These are phyloP conservation scores for Taxidea taxus DNA, from an alignment of 2,113 vertebrate genomes.

Conservation along the genomic window DNA sequence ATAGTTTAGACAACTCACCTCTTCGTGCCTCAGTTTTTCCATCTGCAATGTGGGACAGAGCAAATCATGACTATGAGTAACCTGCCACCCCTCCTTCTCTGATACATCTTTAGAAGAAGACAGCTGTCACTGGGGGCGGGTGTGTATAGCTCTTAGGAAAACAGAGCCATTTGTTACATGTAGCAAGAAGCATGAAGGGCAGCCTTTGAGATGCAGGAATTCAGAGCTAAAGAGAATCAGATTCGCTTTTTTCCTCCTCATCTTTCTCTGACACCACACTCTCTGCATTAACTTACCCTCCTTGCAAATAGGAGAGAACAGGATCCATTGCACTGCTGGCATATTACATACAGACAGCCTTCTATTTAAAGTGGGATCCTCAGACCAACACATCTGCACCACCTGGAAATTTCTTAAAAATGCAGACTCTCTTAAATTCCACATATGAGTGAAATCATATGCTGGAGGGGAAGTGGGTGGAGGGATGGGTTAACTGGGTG, in stretches of 20 bases:
- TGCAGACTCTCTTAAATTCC: background rate
- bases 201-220: background rate
- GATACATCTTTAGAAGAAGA: conserved; percentile 57
- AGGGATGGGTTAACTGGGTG: background rate
- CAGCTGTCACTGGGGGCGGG: conserved; percentile 50
- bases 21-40: conserved; percentile 38
- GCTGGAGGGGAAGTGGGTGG: background rate
- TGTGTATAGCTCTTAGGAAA: conserved; percentile 39
- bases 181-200: background rate
- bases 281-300: background rate
- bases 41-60: conserved; percentile 33
- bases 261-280: background rate
- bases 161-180: conserved; percentile 47
- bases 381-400: background rate
- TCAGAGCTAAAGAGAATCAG: background rate
- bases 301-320: background rate
- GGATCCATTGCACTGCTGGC: background rate
- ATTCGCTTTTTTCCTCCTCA: background rate
- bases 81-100: background rate
- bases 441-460: background rate
- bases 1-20: background rate
- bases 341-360: background rate
- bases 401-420: background rate
- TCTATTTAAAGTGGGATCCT: background rate
- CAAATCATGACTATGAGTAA: conserved; percentile 33